Conservation (phyloP, 1,140 invertebrate genomes). For the Cotesia vestalis region DNA sequence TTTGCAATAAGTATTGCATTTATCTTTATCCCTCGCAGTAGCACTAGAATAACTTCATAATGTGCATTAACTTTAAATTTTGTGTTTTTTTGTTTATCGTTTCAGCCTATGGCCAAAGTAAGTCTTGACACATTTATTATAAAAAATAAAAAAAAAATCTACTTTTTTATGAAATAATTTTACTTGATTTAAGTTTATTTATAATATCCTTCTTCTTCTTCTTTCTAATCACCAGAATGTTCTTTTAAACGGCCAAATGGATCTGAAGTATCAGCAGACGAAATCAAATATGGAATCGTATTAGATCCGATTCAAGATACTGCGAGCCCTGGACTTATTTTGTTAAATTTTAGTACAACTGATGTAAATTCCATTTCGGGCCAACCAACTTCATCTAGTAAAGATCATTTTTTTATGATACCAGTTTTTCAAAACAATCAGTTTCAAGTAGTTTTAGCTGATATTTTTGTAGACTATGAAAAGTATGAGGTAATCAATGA, state of each 20-base stretch:
- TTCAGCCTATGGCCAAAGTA: not conserved
- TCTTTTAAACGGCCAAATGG: not conserved
- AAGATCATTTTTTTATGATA: not conserved
- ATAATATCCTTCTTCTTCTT: not conserved
- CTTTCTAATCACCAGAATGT: not conserved
- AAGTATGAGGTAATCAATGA: slow-evolving; percentile 24
- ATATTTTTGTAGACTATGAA: slow-evolving; percentile 25
- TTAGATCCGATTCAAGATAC: not conserved
- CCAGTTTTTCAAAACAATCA: not conserved
- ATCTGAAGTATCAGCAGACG: not conserved
- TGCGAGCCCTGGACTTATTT: not conserved
- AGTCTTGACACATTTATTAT: not conserved
- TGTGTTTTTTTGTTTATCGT: not conserved
- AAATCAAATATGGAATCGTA: not conserved
- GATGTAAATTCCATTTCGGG: not conserved
- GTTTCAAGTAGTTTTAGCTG: slow-evolving; percentile 4
- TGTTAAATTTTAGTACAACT: not conserved
- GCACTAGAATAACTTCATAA: too few relatives aligned
- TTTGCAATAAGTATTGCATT: slow-evolving; percentile 18
- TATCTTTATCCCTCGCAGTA: not conserved
- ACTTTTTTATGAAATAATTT: too few relatives aligned
- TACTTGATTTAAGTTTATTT: not conserved
- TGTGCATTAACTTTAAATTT: not conserved
- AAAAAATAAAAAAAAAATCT: too few relatives aligned
- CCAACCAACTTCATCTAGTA: not conserved